These are phyloP conservation scores for Nerophis ophidion DNA, from an alignment of 2,113 vertebrate species.

Conservation along the genomic window DNA sequence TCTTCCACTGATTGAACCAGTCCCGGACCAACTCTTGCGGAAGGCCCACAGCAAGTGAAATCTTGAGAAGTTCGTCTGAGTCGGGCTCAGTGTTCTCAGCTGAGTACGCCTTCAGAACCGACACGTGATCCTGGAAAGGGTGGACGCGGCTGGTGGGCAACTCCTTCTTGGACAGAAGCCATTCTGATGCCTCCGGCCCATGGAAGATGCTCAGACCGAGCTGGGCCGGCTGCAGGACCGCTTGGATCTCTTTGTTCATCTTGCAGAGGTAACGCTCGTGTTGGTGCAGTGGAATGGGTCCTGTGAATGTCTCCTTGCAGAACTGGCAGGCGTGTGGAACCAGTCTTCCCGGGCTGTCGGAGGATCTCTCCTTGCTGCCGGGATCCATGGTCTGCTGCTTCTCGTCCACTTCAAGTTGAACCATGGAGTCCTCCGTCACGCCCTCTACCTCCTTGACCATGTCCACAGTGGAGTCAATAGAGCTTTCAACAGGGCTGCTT, in stretches of 20 bases:
- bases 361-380: constrained; percentile 89
- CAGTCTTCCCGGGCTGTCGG: constrained; percentile 89
- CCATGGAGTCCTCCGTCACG: constrained; percentile 94
- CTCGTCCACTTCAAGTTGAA: constrained; percentile 94
- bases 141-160: constrained; percentile 79
- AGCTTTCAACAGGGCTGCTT: constrained; percentile 98
- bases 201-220: constrained; percentile 63
- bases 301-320: constrained; percentile 94
- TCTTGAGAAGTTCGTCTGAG: constrained; percentile 99
- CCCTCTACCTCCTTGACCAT: constrained; percentile 99
- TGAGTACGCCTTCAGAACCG: constrained; percentile 97
- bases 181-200: constrained; percentile 80
- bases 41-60: constrained; percentile 99
- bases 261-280: constrained; percentile 98
- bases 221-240: constrained; percentile 93
- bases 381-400: constrained; percentile 91
- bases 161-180: constrained; percentile 88
- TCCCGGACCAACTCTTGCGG: constrained; percentile 99
- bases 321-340: constrained; percentile 91
- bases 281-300: constrained; percentile 96
- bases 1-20: constrained; percentile 97
- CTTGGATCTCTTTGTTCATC: constrained; percentile 98
- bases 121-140: constrained; percentile 98
- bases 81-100: constrained; percentile 99
- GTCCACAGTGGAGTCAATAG: constrained; percentile 97